phyloP scores from a whole-genome alignment of 2,797 vertebrate species.

The Molossus molossus region DNA sequence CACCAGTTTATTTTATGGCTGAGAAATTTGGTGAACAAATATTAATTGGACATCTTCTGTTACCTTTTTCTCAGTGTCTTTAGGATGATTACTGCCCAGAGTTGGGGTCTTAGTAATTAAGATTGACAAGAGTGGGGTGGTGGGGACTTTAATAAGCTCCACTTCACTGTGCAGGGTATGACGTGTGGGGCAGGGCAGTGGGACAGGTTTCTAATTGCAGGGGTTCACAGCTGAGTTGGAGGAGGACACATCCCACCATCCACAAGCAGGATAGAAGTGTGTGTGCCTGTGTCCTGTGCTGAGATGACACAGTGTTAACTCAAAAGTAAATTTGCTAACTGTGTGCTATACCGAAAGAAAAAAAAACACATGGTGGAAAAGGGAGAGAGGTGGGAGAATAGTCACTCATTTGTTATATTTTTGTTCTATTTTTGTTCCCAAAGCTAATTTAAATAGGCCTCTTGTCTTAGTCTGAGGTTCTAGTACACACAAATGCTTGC shows the following conservation, averaged over 20 bases:
- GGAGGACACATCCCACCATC: background rate
- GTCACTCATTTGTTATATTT: background rate
- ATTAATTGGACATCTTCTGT: slow-evolving; percentile 5
- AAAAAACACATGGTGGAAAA: background rate
- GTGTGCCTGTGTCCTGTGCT: background rate
- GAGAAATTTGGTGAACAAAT: slow-evolving; percentile 3
- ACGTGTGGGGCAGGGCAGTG: background rate
- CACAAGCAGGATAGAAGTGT: background rate
- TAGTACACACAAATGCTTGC: background rate
- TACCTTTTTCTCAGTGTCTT: slow-evolving; percentile 46
- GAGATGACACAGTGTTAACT: background rate
- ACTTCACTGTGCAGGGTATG: background rate
- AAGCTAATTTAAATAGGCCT: background rate
- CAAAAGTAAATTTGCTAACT: slow-evolving; percentile 37
- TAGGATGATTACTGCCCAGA: slow-evolving; percentile 49
- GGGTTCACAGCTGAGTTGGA: background rate
- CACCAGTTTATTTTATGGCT: slow-evolving; percentile 32
- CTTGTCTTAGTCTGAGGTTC: background rate
- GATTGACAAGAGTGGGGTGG: background rate
- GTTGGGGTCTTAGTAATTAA: background rate
- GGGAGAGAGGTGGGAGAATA: background rate
- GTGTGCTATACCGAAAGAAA: background rate
- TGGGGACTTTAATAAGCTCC: background rate
- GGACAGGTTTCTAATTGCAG: background rate
- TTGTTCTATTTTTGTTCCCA: slow-evolving; percentile 10